Base-by-base conservation (phyloP, 2,888 invertebrate genomes). In the Cryptocheilus praepositus region DNA sequence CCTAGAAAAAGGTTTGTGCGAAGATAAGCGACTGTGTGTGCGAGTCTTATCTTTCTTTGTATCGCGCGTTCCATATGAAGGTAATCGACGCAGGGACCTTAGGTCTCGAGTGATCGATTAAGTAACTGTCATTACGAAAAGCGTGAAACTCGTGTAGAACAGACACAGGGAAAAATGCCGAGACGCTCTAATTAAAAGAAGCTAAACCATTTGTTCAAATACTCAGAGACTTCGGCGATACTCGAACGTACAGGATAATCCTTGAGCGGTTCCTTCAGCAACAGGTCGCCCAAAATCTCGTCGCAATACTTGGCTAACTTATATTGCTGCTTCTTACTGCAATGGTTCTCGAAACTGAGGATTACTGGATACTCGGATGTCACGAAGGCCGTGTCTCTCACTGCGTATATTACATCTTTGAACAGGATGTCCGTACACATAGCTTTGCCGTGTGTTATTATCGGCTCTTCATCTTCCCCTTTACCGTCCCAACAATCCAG, bases 351-450 rank as follows among this genome's bases (percentile, higher is more conserved):
- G 89, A 99, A 99, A 28, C 99, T 99, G 61, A 99, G 91, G 79
- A 99, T 98, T 61, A 99, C 94, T 0, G 99, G 99, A 89, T 94
- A 98, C 82, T 99, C 98, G 3, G 98, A 98, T 1, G 99, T 98
- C 56, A 99, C 98, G 90, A 99, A 99, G 49, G 99, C 99, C 3
- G 98, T 98, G 89, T 99, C 99, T 74, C 98, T 91, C 67, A 99
- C 95, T 3, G 99, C 99, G 89, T 96, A 95, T 82, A 99, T 98
- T 52, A 98, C 99, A 90, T 99, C 96, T 89, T 96, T 98, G 90
- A 99, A 99, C 21, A 98, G 90, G 84, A 99, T 99, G 90, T 99
- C 99, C 2, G 98, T 99, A 88, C 99, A 99, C 98, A 99, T 99
- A 4, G 99, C 99, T 91, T 98, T 98, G 54, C 99, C 99, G 90